phyloP scores from a whole-genome alignment of 2,797 vertebrate species.

The Vespertilio murinus region DNA sequence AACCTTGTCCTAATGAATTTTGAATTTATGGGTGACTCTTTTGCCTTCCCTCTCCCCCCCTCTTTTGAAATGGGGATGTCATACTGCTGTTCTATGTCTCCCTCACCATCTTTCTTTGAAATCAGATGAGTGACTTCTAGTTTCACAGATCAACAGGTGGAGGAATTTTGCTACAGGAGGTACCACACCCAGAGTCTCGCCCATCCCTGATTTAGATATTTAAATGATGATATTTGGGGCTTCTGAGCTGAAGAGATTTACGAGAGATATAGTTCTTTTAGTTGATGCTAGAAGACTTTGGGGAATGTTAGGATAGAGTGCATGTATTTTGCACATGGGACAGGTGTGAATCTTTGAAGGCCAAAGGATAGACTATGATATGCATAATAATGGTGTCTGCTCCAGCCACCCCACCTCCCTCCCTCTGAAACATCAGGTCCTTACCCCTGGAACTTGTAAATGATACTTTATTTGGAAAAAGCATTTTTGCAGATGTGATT shows the following conservation, averaged over 20 bases:
- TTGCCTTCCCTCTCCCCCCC: neutral
- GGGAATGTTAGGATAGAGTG: neutral
- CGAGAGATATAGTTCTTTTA: neutral
- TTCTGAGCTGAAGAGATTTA: neutral
- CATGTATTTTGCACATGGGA: neutral
- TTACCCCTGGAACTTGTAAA: neutral
- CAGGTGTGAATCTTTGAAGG: neutral
- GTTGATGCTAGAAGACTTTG: neutral
- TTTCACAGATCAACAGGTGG: neutral
- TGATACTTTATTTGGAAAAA: constrained; percentile 33
- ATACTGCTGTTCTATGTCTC: neutral
- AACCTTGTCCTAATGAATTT: neutral
- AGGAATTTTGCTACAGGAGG: neutral
- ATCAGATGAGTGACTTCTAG: neutral
- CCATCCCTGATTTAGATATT: neutral
- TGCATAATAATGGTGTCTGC: neutral
- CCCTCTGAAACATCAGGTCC: neutral
- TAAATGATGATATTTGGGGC: neutral
- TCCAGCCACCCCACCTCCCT: too few relatives aligned
- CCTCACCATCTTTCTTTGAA: neutral
- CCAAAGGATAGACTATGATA: neutral
- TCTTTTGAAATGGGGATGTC: neutral
- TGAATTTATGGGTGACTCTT: neutral
- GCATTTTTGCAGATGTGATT: neutral
- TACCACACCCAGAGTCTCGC: neutral